phyloP scores from a whole-genome alignment of 2,113 vertebrate genomes.

The Trinectes maculatus region DNA sequence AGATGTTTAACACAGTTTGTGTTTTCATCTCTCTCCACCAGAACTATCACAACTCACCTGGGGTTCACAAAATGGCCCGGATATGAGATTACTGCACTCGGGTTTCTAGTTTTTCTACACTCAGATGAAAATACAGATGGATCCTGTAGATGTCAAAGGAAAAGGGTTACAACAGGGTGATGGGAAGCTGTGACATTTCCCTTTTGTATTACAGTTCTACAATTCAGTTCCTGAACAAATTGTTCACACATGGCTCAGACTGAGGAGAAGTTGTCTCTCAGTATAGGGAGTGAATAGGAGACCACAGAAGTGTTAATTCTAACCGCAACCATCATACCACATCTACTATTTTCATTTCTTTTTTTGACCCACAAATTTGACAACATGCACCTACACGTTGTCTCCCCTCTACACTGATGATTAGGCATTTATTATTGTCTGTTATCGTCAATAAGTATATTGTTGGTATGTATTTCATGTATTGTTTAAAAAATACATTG shows the following conservation, averaged over 20 bases:
- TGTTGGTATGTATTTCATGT: too few species aligned
- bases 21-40: constrained; percentile 42
- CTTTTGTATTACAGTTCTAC: not conserved
- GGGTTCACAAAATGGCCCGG: constrained; percentile 83
- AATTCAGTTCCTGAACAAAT: not conserved
- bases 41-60: constrained; percentile 80
- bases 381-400: too few species aligned
- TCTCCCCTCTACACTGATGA: too few species aligned
- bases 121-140: constrained; percentile 23
- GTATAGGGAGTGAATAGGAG: not conserved
- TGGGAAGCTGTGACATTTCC: constrained; percentile 1
- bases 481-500: too few species aligned
- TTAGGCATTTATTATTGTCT: too few species aligned
- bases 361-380: too few species aligned
- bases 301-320: not conserved
- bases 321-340: not conserved
- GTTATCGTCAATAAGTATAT: too few species aligned
- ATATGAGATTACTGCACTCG: constrained; percentile 55
- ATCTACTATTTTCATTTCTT: too few species aligned
- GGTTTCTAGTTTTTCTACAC: constrained; percentile 27
- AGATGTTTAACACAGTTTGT: not conserved
- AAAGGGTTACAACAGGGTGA: too few species aligned
- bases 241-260: not conserved
- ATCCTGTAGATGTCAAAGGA: too few species aligned
- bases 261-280: not conserved